Conservation (phyloP, 1,140 invertebrate genomes). For the Heliconius hermathena region DNA sequence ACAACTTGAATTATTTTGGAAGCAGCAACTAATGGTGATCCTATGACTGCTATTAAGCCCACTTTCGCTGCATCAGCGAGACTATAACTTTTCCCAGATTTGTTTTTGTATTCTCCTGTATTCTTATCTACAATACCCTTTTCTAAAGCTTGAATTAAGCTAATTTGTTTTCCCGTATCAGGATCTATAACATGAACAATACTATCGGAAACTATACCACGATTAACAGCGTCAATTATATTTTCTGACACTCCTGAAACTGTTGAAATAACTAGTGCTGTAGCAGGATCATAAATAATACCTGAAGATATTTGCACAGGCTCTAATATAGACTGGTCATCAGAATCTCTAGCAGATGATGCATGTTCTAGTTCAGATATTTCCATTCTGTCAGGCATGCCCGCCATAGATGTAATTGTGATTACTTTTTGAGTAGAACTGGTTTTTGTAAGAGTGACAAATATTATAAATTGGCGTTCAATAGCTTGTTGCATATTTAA, state of each 20-base stretch:
- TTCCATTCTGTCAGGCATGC: conserved; percentile 86
- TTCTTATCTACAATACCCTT: conserved; percentile 89
- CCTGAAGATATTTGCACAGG: conserved; percentile 87
- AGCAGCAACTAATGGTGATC: conserved; percentile 86
- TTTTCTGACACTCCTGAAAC: conserved; percentile 86
- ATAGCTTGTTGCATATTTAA: conserved; percentile 92
- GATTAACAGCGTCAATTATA: conserved; percentile 86
- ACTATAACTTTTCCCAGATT: conserved; percentile 84
- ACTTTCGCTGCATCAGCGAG: conserved; percentile 89
- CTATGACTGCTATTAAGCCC: conserved; percentile 87
- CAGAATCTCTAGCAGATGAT: conserved; percentile 58
- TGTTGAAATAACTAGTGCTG: conserved; percentile 87
- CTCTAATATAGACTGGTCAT: conserved; percentile 83
- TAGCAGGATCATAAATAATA: conserved; percentile 89
- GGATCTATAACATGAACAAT: conserved; percentile 91
- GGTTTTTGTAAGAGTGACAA: conserved; percentile 72
- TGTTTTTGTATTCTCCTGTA: conserved; percentile 87
- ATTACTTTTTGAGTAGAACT: conserved; percentile 82
- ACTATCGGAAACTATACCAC: conserved; percentile 85
- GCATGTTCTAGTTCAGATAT: conserved; percentile 80
- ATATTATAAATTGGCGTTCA: conserved; percentile 84
- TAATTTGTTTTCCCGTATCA: conserved; percentile 85
- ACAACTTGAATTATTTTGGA: conserved; percentile 82
- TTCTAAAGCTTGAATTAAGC: conserved; percentile 88
- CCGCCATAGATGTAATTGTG: conserved; percentile 84